Percentiles rank a stretch among this genome's conserved stretches.
phyloP scores from a whole-genome alignment of 2,797 vertebrate species.

The Phrynocephalus vlangalii region DNA sequence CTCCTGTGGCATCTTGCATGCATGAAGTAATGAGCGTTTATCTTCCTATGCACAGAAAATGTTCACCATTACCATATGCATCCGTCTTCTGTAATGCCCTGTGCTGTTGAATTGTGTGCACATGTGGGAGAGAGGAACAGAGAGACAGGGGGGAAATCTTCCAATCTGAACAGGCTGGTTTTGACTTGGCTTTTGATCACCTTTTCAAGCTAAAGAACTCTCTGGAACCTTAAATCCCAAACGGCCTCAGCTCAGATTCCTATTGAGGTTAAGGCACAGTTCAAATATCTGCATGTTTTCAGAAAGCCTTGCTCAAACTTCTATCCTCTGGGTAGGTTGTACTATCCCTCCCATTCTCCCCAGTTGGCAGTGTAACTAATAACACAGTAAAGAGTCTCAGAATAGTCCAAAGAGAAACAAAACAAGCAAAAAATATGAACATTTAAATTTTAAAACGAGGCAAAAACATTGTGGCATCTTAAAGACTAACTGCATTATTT shows the following conservation, averaged over 20 bases:
- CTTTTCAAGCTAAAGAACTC: neutral
- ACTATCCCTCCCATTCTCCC: neutral
- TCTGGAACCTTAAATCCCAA: neutral
- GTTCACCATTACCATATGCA: neutral
- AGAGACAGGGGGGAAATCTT: neutral
- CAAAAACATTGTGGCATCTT: too few species aligned
- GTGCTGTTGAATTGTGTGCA: too few species aligned
- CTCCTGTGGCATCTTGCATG: slow-evolving; percentile 6
- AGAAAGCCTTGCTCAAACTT: neutral
- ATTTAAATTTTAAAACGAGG: too few species aligned
- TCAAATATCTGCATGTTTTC: neutral
- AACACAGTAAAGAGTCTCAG: too few species aligned
- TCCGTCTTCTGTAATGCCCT: neutral
- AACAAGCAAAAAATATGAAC: too few species aligned
- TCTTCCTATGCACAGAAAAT: neutral
- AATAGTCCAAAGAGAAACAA: too few species aligned
- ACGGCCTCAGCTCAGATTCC: neutral
- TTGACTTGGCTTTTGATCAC: too few species aligned
- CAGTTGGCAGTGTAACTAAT: neutral
- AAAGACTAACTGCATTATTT: too few species aligned
- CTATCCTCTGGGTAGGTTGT: neutral
- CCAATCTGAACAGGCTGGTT: too few species aligned
- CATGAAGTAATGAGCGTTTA: neutral
- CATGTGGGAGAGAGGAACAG: too few species aligned
- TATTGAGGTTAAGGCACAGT: neutral